Evolutionary conservation across 2,888 invertebrate species (phyloP).

Genomic region (Dolichopus griseipennis): DNA sequence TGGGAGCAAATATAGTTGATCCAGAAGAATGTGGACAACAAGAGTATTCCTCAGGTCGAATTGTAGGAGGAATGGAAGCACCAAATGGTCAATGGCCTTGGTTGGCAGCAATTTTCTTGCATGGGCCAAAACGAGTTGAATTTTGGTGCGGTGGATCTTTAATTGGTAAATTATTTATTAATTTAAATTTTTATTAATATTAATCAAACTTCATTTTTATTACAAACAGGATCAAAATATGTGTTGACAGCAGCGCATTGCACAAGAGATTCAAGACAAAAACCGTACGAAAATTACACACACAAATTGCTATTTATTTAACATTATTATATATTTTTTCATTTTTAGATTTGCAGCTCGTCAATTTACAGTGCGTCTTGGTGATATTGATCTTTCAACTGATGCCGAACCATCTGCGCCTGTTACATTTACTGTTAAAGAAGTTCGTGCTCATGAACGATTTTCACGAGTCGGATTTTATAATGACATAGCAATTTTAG

Average conservation of each 20-base stretch:
- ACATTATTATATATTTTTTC: not conserved
- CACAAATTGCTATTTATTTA: not conserved
- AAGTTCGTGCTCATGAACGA: conserved; percentile 71
- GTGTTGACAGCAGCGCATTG: conserved; percentile 86
- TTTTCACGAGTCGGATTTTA: conserved; percentile 88
- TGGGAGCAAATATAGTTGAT: conserved; percentile 37
- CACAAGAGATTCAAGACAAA: conserved; percentile 78
- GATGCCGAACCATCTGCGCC: conserved; percentile 80
- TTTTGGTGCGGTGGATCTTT: conserved; percentile 93
- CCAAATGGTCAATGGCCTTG: conserved; percentile 87
- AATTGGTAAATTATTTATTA: conserved; percentile 46
- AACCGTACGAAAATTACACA: conserved; percentile 57
- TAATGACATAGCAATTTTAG: conserved; percentile 73
- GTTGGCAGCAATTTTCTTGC: conserved; percentile 91
- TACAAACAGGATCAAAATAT: conserved; percentile 47
- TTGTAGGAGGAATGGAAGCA: conserved; percentile 83
- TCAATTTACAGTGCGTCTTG: conserved; percentile 81
- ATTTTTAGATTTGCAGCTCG: conserved; percentile 67
- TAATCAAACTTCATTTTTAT: not conserved
- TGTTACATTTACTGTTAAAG: conserved; percentile 66
- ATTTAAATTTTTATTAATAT: no score
- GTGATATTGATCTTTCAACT: conserved; percentile 76
- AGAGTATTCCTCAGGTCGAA: conserved; percentile 73
- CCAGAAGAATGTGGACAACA: conserved; percentile 67
- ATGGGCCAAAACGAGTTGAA: conserved; percentile 73